A percentile compares a stretch with the other conserved stretches of the same genome.
These are phyloP conservation scores for Drosophila anceps DNA, from an alignment of 2,888 invertebrate species.

Conservation along the genomic window DNA sequence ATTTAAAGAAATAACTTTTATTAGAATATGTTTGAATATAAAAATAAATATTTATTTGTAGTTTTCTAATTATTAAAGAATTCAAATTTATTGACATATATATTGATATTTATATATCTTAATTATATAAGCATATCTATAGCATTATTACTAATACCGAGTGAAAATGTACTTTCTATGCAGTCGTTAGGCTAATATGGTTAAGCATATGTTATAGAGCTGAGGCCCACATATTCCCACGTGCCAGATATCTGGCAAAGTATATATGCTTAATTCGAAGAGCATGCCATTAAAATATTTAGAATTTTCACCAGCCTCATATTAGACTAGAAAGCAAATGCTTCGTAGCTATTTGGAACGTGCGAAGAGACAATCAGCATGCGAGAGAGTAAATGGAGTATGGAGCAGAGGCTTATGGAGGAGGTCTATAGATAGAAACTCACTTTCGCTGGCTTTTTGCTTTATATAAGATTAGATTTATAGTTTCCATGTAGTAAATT, in stretches of 20 bases:
- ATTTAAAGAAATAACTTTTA: too few relatives aligned
- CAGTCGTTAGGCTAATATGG: background rate
- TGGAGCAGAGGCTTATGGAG: background rate
- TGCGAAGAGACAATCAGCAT: conserved; percentile 31
- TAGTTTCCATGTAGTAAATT: too few relatives aligned
- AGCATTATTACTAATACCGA: background rate
- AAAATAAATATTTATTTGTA: too few relatives aligned
- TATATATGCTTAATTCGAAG: conserved; percentile 14
- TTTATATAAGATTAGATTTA: too few relatives aligned
- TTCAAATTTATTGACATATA: too few relatives aligned
- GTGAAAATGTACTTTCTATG: background rate
- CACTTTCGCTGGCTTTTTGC: conserved; percentile 53
- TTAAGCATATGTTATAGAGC: conserved; percentile 4
- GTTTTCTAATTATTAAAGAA: too few relatives aligned
- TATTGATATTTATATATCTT: too few relatives aligned
- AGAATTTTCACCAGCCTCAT: conserved; percentile 41
- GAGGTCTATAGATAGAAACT: background rate
- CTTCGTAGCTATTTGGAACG: conserved; percentile 47
- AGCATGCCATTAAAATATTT: conserved; percentile 33
- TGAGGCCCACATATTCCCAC: conserved; percentile 31
- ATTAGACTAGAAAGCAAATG: conserved; percentile 48
- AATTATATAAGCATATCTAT: background rate
- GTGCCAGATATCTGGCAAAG: conserved; percentile 42
- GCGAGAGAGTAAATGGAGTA: conserved; percentile 10
- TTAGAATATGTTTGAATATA: too few relatives aligned